Conservation (phyloP, 2,888 invertebrate genomes). For the Scrobipalpa atriplicella region DNA sequence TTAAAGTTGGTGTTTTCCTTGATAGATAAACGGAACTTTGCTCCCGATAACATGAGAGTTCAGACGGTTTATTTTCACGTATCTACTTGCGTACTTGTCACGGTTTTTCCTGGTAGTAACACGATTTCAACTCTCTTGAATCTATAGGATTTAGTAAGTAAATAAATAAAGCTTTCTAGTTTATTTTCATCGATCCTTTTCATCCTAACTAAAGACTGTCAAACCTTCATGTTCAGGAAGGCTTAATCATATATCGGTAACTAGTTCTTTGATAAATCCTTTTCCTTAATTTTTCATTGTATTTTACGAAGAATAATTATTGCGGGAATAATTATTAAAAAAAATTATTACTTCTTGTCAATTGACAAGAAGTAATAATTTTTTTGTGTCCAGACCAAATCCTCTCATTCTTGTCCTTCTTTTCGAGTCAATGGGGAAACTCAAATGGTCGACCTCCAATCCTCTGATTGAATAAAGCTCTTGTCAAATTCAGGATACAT, state of each 20-base stretch:
- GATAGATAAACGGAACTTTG: neutral
- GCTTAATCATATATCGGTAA: neutral
- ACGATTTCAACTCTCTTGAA: neutral
- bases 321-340: too few species aligned
- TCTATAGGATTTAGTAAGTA: neutral
- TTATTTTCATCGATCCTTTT: neutral
- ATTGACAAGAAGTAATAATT: too few species aligned
- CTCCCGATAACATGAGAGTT: neutral
- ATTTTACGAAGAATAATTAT: too few species aligned
- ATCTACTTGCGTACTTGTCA: neutral
- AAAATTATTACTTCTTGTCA: too few species aligned
- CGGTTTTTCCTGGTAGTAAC: neutral
- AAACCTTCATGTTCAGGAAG: neutral
- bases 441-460: too few species aligned
- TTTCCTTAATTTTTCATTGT: too few species aligned
- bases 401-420: too few species aligned
- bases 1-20: conserved; percentile 2
- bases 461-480: too few species aligned
- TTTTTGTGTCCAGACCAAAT: too few species aligned
- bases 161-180: too few species aligned
- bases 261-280: neutral
- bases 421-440: too few species aligned
- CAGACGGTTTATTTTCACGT: neutral
- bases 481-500: too few species aligned
- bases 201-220: neutral